Base-by-base conservation (phyloP, 30 jellyfish, hydroid and myxozoan genomes). In the Nemopilema nomurai region DNA sequence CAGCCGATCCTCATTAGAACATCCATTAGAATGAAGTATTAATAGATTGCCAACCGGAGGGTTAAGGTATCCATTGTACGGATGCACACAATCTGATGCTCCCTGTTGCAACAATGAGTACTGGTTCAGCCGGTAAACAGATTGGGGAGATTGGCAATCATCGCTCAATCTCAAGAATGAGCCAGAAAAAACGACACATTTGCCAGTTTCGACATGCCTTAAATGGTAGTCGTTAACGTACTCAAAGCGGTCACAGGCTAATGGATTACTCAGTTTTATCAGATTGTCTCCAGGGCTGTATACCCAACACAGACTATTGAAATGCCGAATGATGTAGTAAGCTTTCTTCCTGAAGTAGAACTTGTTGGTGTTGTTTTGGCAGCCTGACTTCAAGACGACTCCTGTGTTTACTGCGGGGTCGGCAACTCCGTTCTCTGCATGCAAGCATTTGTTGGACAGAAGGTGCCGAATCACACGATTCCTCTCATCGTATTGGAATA, bases 231-330 rank as follows among this genome's bases (percentile, higher is more conserved):
- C 22, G 69, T 41, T 73, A 0, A 41, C 69, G 33, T 73, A 73
- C 69, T 41, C 69, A 73, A 73, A 73, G 18, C 83, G 83, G 33
- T 73, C 83, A 26, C 83, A 73, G 3, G 51, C 83, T 49, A n/a
- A 73, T 20, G 83, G 50, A 24, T 73, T 73, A 22, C 3, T 73
- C 41, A 73, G 24, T 49, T 49, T 31, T 16, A 73, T 22, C 66
- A 27, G 69, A 41, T 73, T 22, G 18, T 31, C 25, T 32, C 17
- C 0, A 30, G 22, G 22, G 27, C 33, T 26, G 69, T 7, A 41
- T 1, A 73, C 83, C 83, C 83, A 73, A 33, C 83, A 73, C 50
- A 20, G 9, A 7, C 70, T 33, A 16, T 50, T 33, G 4, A 73
- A 73, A 18, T 73, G 83, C 49, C 83, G 83, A 18, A 73, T 73